These are phyloP conservation scores for Ennomos erosarius DNA, from an alignment of 2,888 invertebrate species.

Conservation along the genomic window DNA sequence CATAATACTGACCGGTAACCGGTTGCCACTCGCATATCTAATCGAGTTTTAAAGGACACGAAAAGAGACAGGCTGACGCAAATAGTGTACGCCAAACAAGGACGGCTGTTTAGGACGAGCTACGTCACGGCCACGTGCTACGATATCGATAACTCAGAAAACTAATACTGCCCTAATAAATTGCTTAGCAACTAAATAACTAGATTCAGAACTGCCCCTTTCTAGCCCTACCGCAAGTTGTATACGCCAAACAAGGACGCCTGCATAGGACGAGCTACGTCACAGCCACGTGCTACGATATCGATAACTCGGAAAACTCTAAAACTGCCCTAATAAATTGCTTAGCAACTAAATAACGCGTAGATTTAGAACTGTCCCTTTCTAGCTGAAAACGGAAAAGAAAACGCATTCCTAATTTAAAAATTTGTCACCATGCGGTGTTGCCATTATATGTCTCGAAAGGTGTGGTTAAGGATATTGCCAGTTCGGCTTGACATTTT, in stretches of 20 bases:
- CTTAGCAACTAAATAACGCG: not conserved
- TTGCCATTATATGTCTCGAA: conserved; percentile 21
- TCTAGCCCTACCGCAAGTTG: not conserved
- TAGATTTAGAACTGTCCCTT: not conserved
- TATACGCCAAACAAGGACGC: conserved; percentile 6
- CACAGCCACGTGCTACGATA: conserved; percentile 3
- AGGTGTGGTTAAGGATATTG: conserved; percentile 15
- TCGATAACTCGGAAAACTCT: not conserved
- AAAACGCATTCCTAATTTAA: conserved; percentile 18
- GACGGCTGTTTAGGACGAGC: conserved; percentile 1
- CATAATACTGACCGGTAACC: not conserved
- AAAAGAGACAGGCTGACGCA: conserved; percentile 7
- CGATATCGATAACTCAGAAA: conserved; percentile 1
- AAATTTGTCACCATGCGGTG: conserved; percentile 12
- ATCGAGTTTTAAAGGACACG: conserved; percentile 6
- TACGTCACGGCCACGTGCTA: conserved; percentile 7
- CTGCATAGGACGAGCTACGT: conserved; percentile 1
- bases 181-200: not conserved
- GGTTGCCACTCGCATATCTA: conserved; percentile 8
- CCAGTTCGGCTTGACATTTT: conserved; percentile 27
- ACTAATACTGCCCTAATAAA: not conserved
- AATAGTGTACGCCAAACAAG: conserved; percentile 3
- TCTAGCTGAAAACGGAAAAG: conserved; percentile 7
- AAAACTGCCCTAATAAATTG: not conserved
- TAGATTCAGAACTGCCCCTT: too few species aligned